Percentiles rank a stretch among this genome's conserved stretches.
Evolutionary conservation across 1,140 invertebrate species (phyloP).

Genomic region (Drosophila oshimai): DNA sequence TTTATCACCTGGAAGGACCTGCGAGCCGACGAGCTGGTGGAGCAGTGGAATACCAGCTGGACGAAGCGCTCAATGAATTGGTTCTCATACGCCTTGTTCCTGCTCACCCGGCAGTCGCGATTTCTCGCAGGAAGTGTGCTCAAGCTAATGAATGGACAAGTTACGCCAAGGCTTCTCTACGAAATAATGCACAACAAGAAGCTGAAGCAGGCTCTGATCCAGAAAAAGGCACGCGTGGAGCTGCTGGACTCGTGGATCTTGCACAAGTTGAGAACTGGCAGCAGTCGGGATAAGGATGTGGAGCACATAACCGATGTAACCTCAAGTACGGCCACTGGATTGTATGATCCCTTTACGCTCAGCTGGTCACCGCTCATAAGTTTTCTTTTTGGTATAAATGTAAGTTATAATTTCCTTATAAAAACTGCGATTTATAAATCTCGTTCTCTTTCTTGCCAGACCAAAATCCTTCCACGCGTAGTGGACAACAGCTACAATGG

Average conservation of each 20-base stretch:
- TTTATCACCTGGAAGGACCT: slow-evolving; percentile 99
- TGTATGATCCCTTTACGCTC: slow-evolving; percentile 96
- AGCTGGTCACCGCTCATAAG: slow-evolving; percentile 86
- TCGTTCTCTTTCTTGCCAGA: slow-evolving; percentile 81
- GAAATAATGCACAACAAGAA: slow-evolving; percentile 88
- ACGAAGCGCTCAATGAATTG: slow-evolving; percentile 86
- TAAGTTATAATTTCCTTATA: slow-evolving; percentile 85
- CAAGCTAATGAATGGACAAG: slow-evolving; percentile 92
- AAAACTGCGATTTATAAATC: background rate
- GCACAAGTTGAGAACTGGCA: slow-evolving; percentile 86
- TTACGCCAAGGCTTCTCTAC: slow-evolving; percentile 91
- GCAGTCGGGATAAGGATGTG: slow-evolving; percentile 32
- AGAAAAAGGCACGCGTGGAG: slow-evolving; percentile 91
- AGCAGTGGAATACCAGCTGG: slow-evolving; percentile 93
- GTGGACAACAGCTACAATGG: slow-evolving; percentile 88
- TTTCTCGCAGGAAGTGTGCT: slow-evolving; percentile 92
- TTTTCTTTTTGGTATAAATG: slow-evolving; percentile 85
- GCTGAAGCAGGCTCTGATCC: slow-evolving; percentile 85
- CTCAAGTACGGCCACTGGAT: slow-evolving; percentile 93
- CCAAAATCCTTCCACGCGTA: slow-evolving; percentile 90
- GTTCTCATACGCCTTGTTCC: slow-evolving; percentile 86
- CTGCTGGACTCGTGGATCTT: slow-evolving; percentile 97
- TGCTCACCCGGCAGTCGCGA: slow-evolving; percentile 89
- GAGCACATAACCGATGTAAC: slow-evolving; percentile 93
- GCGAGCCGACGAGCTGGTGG: slow-evolving; percentile 90